Percentiles rank a stretch among this genome's conserved stretches.
phyloP scores from a whole-genome alignment of 2,888 invertebrate species.

The Galeruca laticollis region DNA sequence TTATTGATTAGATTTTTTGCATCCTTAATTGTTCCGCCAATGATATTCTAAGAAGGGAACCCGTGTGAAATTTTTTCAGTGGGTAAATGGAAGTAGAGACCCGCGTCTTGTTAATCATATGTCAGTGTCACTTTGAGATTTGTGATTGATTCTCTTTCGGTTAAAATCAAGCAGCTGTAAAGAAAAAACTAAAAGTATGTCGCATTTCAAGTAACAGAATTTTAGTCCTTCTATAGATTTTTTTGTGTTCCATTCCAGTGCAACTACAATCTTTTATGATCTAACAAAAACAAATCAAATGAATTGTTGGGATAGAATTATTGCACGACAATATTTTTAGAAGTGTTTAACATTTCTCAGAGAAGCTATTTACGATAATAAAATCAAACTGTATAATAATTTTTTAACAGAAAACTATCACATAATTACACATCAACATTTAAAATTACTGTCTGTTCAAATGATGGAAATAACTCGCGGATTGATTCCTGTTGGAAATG shows the following conservation, averaged over 20 bases:
- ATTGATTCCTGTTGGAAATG: no score
- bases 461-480: no score
- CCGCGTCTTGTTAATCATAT: slow-evolving; percentile 47
- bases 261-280: background rate
- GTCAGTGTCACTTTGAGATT: slow-evolving; percentile 49
- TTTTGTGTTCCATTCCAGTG: background rate
- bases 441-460: no score
- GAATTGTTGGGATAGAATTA: background rate
- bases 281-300: background rate
- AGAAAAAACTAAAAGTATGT: slow-evolving; percentile 31
- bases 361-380: no score
- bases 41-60: slow-evolving; percentile 40
- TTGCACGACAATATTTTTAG: background rate
- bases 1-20: background rate
- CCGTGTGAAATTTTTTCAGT: slow-evolving; percentile 48
- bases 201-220: slow-evolving; percentile 24
- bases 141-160: slow-evolving; percentile 39
- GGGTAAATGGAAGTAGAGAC: slow-evolving; percentile 45
- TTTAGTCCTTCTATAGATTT: slow-evolving; percentile 7
- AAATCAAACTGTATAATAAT: no score
- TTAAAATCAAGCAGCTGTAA: slow-evolving; percentile 38
- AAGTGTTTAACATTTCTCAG: no score
- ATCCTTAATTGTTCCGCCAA: slow-evolving; percentile 19
- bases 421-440: no score
- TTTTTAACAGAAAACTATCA: no score